Base-by-base conservation (phyloP, 2,113 vertebrate genomes). In the Perognathus longimembris region DNA sequence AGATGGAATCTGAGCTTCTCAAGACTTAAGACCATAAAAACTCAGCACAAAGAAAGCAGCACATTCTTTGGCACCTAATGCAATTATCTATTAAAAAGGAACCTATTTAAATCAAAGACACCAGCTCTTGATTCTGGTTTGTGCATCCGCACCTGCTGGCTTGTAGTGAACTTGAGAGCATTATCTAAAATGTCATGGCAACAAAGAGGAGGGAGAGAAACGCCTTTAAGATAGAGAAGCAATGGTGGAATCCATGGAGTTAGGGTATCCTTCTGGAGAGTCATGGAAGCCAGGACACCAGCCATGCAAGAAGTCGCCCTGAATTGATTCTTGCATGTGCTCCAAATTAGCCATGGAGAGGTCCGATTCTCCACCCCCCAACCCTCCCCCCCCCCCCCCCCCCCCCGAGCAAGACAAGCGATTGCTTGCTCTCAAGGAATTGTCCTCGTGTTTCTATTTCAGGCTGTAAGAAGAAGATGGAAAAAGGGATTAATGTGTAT, bases 1-100 rank as follows among this genome's bases (percentile, higher is more conserved):
- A 98, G 98, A 98, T 98, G 97, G 97, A 96, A 96, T 97, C 95
- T 93, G 95, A 89, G 97, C 97, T 97, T 97, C 96, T 96, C 76
- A 97, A 97, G 95, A 93, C 50, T 92, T 97, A 90, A 97, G 94
- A 93, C 88, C 87, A 92, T 94, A 96, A 95, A 96, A 95, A 95
- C 92, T 90, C 95, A 86, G 97, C 96, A 97, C 91, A 94, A 95
- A 97, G 90, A 95, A 96, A 96, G 97, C 95, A 93, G 40, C 84
- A n/a, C 2, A 0, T 93, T 96, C 75, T 93, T 92, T 96, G 94
- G 92, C 95, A 97, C 93, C 94, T 97, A 96, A 94, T 96, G 59
- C 96, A 97, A 92, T 97, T 71, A 32, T 73, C 96, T 91, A 74
- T 96, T 94, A 96, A 89, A 92, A 86, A 96, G 54, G 75, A 38